phyloP scores from a whole-genome alignment of 2,797 vertebrate genomes.

The Otolemur crassicaudatus region DNA sequence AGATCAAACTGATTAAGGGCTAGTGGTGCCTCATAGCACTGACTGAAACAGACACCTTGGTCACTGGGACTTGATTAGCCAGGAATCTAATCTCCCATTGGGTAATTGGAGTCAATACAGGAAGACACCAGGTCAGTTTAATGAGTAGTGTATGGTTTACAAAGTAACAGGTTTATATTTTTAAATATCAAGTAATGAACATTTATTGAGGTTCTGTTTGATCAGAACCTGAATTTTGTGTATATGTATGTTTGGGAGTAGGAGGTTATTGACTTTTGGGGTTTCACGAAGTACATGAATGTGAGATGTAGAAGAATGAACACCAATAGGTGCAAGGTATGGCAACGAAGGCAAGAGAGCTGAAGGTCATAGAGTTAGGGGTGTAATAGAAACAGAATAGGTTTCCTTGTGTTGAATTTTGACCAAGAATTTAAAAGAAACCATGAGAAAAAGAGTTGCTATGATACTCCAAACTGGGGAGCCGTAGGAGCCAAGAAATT shows the following conservation, averaged over 20 bases:
- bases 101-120: neutral
- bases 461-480: neutral
- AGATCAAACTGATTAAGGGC: neutral
- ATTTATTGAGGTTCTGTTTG: neutral
- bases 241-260: neutral
- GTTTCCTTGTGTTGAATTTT: slow-evolving; percentile 40
- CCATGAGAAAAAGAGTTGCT: neutral
- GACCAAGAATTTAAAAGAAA: slow-evolving; percentile 21
- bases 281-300: neutral
- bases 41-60: neutral
- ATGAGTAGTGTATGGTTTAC: neutral
- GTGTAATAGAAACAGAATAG: neutral
- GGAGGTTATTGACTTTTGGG: neutral
- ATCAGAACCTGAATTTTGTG: neutral
- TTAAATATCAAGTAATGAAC: neutral
- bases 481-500: neutral
- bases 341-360: neutral
- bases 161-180: slow-evolving; percentile 20
- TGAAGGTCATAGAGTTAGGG: neutral
- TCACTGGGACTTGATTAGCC: neutral
- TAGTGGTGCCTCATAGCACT: neutral
- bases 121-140: slow-evolving; percentile 2
- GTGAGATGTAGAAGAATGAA: neutral
- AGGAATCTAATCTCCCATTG: neutral
- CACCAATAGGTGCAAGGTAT: neutral